phyloP scores from a whole-genome alignment of 2,888 invertebrate genomes.

The Brachynemurus nebulosus region DNA sequence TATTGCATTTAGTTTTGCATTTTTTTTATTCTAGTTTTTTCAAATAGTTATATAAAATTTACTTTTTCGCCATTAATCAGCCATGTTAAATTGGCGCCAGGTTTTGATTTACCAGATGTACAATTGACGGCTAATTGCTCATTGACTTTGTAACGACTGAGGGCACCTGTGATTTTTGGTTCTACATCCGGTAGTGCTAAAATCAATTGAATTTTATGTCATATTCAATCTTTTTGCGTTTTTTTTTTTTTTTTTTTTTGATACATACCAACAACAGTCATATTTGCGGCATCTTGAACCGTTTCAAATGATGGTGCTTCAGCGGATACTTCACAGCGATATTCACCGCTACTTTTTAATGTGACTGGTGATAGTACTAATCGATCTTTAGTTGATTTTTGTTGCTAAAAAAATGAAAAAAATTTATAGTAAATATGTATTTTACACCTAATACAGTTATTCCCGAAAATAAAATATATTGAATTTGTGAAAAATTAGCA shows the following conservation, averaged over 20 bases:
- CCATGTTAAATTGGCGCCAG: slow-evolving; percentile 72
- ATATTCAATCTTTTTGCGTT: too few species aligned
- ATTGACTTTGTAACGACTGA: slow-evolving; percentile 67
- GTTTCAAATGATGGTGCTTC: slow-evolving; percentile 66
- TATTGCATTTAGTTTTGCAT: too few species aligned
- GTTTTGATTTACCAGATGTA: slow-evolving; percentile 68
- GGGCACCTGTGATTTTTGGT: slow-evolving; percentile 65
- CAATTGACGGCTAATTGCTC: slow-evolving; percentile 74
- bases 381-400: too few species aligned
- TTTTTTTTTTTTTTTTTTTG: not conserved
- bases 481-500: too few species aligned
- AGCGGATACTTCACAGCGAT: slow-evolving; percentile 66
- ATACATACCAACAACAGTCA: slow-evolving; percentile 57
- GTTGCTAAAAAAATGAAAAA: too few species aligned
- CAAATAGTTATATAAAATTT: too few species aligned
- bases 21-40: too few species aligned
- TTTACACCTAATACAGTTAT: too few species aligned
- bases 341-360: slow-evolving; percentile 55
- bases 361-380: slow-evolving; percentile 53
- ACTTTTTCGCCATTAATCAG: slow-evolving; percentile 72
- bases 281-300: slow-evolving; percentile 57
- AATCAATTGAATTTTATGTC: too few species aligned
- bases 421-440: too few species aligned
- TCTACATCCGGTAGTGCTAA: slow-evolving; percentile 68
- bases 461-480: too few species aligned